Conservation (phyloP, 2,888 invertebrate species). For the Ochropacha duplaris region DNA sequence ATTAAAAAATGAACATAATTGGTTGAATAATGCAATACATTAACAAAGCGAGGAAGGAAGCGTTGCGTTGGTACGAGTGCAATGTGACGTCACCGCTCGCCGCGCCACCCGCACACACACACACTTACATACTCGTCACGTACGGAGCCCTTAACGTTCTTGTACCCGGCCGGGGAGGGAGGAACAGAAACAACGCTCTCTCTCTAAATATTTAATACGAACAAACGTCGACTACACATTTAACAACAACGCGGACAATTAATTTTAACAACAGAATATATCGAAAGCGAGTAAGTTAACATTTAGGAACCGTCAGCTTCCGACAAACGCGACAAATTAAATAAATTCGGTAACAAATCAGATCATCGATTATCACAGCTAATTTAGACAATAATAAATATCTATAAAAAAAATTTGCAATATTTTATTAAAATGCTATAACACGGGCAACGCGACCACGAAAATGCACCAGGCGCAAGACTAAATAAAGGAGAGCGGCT, state of each 20-base stretch:
- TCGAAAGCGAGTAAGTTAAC: background rate
- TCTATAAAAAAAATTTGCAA: no score
- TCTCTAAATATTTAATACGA: background rate
- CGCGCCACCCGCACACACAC: background rate
- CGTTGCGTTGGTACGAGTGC: background rate
- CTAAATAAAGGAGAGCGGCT: constrained; percentile 62
- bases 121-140: background rate
- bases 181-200: background rate
- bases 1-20: background rate
- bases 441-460: background rate
- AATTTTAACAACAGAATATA: background rate
- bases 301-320: background rate
- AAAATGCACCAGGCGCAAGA: background rate
- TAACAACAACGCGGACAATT: background rate
- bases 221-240: background rate
- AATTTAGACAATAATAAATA: background rate
- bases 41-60: background rate
- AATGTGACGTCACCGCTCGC: background rate
- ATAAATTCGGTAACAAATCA: background rate
- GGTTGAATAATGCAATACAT: background rate
- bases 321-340: background rate
- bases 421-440: background rate
- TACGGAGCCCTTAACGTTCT: no score
- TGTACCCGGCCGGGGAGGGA: no score
- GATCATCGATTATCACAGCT: constrained; percentile 4